phyloP scores from a whole-genome alignment of 2,113 vertebrate species.

The Tinamus guttatus region DNA sequence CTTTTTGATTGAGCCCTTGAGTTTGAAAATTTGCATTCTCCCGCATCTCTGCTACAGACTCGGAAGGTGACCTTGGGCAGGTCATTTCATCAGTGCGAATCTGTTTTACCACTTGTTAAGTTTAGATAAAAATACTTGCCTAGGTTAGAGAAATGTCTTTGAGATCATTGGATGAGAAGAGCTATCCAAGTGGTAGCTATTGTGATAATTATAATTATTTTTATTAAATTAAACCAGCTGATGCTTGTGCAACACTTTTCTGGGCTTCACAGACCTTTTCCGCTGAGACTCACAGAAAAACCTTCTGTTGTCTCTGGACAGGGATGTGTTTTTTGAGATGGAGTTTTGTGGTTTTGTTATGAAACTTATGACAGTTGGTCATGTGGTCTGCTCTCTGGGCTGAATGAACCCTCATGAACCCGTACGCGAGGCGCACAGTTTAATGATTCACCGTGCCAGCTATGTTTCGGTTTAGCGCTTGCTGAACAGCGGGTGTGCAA shows the following conservation, averaged over 20 bases:
- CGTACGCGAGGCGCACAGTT: not conserved
- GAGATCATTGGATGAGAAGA: not conserved
- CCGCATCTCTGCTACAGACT: not conserved
- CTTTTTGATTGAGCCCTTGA: not conserved
- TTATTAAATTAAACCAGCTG: slow-evolving; percentile 50
- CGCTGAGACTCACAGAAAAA: not conserved
- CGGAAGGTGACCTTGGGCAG: not conserved
- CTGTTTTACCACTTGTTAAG: not conserved
- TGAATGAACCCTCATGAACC: slow-evolving; percentile 36
- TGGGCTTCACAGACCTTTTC: not conserved
- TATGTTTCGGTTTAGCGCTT: not conserved
- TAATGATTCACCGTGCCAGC: not conserved
- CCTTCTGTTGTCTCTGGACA: slow-evolving; percentile 55
- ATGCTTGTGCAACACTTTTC: slow-evolving; percentile 41
- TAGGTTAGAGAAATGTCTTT: slow-evolving; percentile 15
- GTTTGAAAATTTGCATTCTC: not conserved
- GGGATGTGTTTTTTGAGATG: slow-evolving; percentile 45
- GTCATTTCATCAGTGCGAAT: not conserved
- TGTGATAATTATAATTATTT: slow-evolving; percentile 34
- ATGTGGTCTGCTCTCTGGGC: slow-evolving; percentile 46
- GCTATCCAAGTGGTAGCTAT: not conserved
- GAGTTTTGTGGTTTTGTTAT: slow-evolving; percentile 64
- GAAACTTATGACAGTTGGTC: slow-evolving; percentile 41
- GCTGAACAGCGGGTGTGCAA: not conserved
- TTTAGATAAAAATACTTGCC: slow-evolving; percentile 19